These are phyloP conservation scores for Astyanax mexicanus DNA, from an alignment of 2,797 vertebrate genomes.

Conservation along the genomic window DNA sequence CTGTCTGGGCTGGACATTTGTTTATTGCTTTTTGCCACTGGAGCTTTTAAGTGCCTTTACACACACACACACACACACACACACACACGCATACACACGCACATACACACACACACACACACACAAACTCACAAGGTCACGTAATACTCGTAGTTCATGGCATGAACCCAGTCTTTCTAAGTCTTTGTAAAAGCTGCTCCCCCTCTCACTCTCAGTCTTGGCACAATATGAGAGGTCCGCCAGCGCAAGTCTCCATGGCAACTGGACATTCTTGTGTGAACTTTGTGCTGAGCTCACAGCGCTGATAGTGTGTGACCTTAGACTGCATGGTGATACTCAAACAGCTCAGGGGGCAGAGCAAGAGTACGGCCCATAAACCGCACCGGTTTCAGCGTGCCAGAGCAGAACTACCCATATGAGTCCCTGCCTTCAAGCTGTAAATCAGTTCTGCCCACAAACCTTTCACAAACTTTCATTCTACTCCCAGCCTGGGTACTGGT, in stretches of 20 bases:
- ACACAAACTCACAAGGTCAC: constrained; percentile 1
- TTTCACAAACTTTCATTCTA: neutral
- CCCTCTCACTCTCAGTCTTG: constrained; percentile 67
- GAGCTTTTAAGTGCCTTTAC: constrained; percentile 6
- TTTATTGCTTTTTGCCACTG: constrained; percentile 28
- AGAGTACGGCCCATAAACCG: constrained; percentile 31
- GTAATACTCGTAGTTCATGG: neutral
- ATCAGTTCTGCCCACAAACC: neutral
- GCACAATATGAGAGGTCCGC: constrained; percentile 66
- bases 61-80: neutral
- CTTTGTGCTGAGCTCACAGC: constrained; percentile 73
- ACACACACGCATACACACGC: neutral
- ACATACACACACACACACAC: neutral
- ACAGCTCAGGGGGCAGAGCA: constrained; percentile 39
- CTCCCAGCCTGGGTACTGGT: neutral
- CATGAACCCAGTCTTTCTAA: neutral
- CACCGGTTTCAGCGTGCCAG: constrained; percentile 27
- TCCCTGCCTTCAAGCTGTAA: neutral
- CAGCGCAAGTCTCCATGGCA: constrained; percentile 67
- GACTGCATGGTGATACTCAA: constrained; percentile 40
- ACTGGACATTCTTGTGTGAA: constrained; percentile 74
- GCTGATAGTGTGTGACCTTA: constrained; percentile 72
- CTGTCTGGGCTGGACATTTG: neutral
- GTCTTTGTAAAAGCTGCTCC: constrained; percentile 41
- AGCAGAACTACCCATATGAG: constrained; percentile 1